These are phyloP conservation scores for Piprites chloris DNA, from an alignment of 2,113 vertebrate genomes.

Conservation along the genomic window DNA sequence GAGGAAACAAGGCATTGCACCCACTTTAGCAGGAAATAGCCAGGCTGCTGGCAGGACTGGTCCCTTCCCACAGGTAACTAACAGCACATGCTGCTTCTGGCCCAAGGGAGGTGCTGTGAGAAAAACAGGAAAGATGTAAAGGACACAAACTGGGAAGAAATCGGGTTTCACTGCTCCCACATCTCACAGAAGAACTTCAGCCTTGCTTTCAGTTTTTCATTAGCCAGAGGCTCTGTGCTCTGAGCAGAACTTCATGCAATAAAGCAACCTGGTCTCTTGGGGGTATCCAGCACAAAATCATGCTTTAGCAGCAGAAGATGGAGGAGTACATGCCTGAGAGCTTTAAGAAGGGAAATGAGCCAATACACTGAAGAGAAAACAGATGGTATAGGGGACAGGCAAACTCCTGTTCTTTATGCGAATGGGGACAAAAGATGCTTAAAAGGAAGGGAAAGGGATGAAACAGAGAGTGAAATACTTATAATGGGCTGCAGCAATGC, in stretches of 20 bases:
- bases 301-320: neutral
- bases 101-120: neutral
- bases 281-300: neutral
- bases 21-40: neutral
- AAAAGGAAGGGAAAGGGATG: neutral
- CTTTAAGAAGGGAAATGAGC: neutral
- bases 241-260: neutral
- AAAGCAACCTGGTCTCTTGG: neutral
- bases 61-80: neutral
- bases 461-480: neutral
- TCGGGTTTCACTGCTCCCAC: neutral
- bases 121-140: rapidly evolving
- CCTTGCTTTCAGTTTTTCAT: neutral
- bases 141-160: neutral
- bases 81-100: neutral
- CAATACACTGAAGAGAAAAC: neutral
- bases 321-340: neutral
- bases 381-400: neutral
- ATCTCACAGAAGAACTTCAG: neutral
- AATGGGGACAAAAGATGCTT: neutral
- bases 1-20: neutral
- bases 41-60: neutral
- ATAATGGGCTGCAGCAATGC: neutral
- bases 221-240: neutral
- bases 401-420: neutral